Base-by-base conservation (phyloP, 37 sponge, comb jelly and placozoan species). In the Axinella damicornis region DNA sequence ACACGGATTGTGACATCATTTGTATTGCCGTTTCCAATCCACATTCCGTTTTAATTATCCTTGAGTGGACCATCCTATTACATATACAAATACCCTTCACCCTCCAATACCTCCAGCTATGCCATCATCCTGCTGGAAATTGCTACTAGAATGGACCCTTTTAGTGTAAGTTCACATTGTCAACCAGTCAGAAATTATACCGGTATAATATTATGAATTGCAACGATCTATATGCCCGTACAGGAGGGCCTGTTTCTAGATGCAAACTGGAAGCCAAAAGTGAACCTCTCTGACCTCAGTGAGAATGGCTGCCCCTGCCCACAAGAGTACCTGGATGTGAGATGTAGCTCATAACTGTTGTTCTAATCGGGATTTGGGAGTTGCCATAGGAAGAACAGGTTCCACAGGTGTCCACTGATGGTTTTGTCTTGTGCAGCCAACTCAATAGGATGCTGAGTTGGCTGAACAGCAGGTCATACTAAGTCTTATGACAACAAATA, bases 41-140 rank as follows among this genome's bases (percentile, higher is more conserved):
- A n/a, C n/a, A n/a, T n/a, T n/a, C n/a, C n/a, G n/a, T n/a, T n/a
- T n/a, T n/a, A n/a, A n/a, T n/a, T n/a, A n/a, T n/a, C n/a, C n/a
- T n/a, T n/a, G n/a, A n/a, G n/a, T n/a, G n/a, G n/a, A n/a, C n/a
- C n/a, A n/a, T n/a, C n/a, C n/a, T n/a, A n/a, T n/a, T n/a, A n/a
- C n/a, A n/a, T n/a, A n/a, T n/a, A n/a, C n/a, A n/a, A n/a, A n/a
- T n/a, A n/a, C n/a, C n/a, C 62, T 11, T 5, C 12, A 61, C 14
- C 2, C 25, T 27, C 62, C 28, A n/a, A n/a, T n/a, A 66, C 13
- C 46, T 46, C 9, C 54, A 89, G 95, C 62, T 95, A 70, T 85
- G 90, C 86, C 28, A 88, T 95, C 20, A 77, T 95, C 32, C 46
- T 95, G 54, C 52, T 88, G 32, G 95, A 95, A 81, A 80, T 92